Conservation (phyloP, 2,888 invertebrate genomes). For the Myopa tessellatipennis region DNA sequence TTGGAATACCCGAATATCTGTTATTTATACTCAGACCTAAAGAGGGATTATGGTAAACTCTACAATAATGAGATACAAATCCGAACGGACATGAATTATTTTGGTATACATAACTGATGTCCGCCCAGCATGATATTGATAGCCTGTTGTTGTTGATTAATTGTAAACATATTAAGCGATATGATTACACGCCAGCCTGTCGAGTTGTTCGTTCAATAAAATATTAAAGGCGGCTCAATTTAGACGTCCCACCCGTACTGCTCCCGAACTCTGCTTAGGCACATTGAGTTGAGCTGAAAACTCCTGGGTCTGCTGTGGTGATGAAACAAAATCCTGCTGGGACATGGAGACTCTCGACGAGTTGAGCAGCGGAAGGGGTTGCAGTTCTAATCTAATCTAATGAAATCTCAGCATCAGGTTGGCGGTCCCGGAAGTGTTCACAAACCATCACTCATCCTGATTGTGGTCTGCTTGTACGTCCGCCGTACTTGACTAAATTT, state of each 20-base stretch:
- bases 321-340: conserved; percentile 30
- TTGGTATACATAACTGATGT: no score
- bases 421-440: conserved; percentile 29
- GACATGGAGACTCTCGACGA: not conserved
- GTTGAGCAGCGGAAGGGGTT: conserved; percentile 23
- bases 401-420: conserved; percentile 38
- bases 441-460: conserved; percentile 26
- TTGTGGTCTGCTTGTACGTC: not conserved
- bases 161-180: conserved; percentile 29
- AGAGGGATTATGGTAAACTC: no score
- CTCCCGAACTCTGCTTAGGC: not conserved
- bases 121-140: not conserved
- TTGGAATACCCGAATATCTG: no score
- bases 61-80: no score
- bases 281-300: conserved; percentile 7
- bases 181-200: not conserved
- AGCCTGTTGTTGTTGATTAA: conserved; percentile 8
- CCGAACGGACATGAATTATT: no score
- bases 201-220: not conserved
- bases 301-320: conserved; percentile 16
- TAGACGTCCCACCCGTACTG: not conserved
- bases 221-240: not conserved
- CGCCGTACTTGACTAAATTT: conserved; percentile 28
- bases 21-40: no score
- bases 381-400: not conserved